Conservation (phyloP, 1,140 invertebrate species). For the Metopolophium dirhodum region DNA sequence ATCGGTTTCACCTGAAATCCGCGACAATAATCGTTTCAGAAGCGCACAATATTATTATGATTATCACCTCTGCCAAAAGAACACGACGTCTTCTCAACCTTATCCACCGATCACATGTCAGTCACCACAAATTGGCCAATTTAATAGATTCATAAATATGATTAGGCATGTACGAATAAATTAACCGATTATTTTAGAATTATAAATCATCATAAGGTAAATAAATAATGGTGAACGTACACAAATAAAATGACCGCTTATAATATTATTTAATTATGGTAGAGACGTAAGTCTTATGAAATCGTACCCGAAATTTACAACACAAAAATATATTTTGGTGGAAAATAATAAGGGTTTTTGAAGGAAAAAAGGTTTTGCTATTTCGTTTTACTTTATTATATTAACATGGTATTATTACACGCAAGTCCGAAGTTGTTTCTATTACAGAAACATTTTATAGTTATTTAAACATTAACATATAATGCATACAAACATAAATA, state of each 20-base stretch:
- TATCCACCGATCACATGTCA: background rate
- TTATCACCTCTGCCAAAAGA: background rate
- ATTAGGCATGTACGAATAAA: background rate
- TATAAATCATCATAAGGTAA: background rate
- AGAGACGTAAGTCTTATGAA: background rate
- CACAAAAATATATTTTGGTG: background rate
- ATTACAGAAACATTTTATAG: background rate
- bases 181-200: background rate
- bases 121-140: background rate
- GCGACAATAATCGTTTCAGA: background rate
- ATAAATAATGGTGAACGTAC: background rate
- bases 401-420: background rate
- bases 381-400: background rate
- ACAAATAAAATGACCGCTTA: background rate
- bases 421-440: background rate
- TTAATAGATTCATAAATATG: background rate
- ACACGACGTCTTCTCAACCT: background rate
- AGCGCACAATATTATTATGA: too few species aligned
- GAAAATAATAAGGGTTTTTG: background rate
- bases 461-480: background rate
- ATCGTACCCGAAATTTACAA: background rate
- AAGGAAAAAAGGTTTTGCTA: background rate
- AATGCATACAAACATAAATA: background rate
- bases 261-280: background rate
- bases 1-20: slow-evolving; percentile 16